phyloP scores from a whole-genome alignment of 1,140 invertebrate species.

The Hyles vespertilio region DNA sequence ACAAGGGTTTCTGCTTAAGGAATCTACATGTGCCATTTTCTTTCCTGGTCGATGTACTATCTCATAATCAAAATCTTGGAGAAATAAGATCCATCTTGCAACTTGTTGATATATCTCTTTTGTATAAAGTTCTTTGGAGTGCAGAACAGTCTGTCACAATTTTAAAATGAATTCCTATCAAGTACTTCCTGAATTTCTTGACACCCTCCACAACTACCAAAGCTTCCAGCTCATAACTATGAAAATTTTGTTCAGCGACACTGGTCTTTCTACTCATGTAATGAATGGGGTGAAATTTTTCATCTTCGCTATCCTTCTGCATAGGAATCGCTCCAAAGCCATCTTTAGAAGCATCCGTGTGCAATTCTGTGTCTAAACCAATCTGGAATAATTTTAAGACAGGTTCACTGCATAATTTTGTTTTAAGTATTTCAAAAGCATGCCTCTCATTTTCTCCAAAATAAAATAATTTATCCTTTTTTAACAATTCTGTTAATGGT shows the following conservation, averaged over 20 bases:
- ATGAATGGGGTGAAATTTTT: conserved; percentile 41
- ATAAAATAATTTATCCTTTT: conserved; percentile 13
- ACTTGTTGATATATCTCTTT: conserved; percentile 1
- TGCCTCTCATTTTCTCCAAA: conserved; percentile 1
- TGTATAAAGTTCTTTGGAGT: neutral
- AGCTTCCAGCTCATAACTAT: conserved; percentile 69
- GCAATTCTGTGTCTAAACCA: conserved; percentile 3
- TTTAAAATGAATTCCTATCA: conserved; percentile 67
- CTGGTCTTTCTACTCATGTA: conserved; percentile 62
- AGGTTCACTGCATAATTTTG: conserved; percentile 3
- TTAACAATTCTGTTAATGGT: conserved; percentile 11
- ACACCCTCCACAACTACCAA: conserved; percentile 72
- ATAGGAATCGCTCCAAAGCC: neutral
- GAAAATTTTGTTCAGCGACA: conserved; percentile 58
- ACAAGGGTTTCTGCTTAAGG: conserved; percentile 49
- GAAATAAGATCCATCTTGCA: neutral
- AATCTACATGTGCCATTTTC: conserved; percentile 61
- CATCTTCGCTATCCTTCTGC: conserved; percentile 15
- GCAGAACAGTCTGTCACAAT: conserved; percentile 60
- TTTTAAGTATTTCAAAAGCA: conserved; percentile 2
- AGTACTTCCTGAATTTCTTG: conserved; percentile 69
- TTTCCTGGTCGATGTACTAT: conserved; percentile 42
- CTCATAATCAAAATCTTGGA: conserved; percentile 7
- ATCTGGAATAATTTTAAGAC: conserved; percentile 3
- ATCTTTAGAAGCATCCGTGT: conserved; percentile 2